Percentiles rank a stretch among this genome's conserved stretches.
Conservation (phyloP, 2,888 invertebrate genomes). For the Limenitis camilla region DNA sequence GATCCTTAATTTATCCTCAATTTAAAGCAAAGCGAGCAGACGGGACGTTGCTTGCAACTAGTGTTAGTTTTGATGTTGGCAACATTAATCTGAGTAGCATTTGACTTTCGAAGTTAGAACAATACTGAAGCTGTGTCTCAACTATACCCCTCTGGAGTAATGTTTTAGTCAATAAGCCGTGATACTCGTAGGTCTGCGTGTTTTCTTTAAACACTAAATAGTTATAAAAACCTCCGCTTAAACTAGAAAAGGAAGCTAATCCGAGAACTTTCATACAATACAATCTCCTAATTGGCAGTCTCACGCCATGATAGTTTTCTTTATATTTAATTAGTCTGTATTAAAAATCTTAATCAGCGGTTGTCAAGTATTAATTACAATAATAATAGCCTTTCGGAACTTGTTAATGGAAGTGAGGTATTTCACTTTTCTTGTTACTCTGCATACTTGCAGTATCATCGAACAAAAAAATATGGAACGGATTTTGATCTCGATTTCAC, state of each 20-base stretch:
- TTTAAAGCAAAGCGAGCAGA: no score
- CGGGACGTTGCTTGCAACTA: no score
- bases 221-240: no score
- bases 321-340: not conserved
- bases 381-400: not conserved
- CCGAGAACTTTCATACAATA: not conserved
- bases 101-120: no score
- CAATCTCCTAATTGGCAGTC: slow-evolving; percentile 1
- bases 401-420: not conserved
- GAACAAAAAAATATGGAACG: slow-evolving; percentile 1
- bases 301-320: not conserved
- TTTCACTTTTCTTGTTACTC: not conserved
- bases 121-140: no score
- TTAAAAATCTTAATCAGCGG: not conserved
- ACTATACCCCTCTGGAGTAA: no score
- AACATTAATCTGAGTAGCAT: no score
- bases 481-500: slow-evolving; percentile 14
- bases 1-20: no score
- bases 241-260: not conserved
- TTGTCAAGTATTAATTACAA: slow-evolving; percentile 1
- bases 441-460: slow-evolving; percentile 6
- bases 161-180: no score
- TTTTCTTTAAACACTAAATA: no score
- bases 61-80: no score
- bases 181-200: no score